A percentile compares a stretch with the other conserved stretches of the same genome.
phyloP scores from a whole-genome alignment of 2,888 invertebrate genomes.

The Tridacna gigas region DNA sequence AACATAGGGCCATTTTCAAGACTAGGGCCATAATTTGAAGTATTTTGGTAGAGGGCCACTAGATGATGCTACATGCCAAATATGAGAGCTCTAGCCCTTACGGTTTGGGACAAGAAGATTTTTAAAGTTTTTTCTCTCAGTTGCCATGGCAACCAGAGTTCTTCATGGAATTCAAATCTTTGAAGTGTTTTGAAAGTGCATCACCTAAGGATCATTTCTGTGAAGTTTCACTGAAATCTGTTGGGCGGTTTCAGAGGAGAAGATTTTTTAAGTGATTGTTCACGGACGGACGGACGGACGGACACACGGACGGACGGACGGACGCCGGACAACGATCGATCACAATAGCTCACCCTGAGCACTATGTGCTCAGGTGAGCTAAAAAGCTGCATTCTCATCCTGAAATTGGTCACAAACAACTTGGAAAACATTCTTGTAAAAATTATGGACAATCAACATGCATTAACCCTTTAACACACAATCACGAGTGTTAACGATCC shows the following conservation, averaged over 20 bases:
- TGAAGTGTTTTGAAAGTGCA: not conserved
- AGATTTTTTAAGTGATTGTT: no score
- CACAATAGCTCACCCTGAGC: not conserved
- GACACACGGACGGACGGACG: not conserved
- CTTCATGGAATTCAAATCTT: not conserved
- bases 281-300: not conserved
- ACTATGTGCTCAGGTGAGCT: not conserved
- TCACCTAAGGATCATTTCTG: not conserved
- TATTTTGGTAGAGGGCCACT: not conserved
- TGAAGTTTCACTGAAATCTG: not conserved
- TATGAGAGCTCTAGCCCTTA: not conserved
- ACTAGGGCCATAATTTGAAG: not conserved
- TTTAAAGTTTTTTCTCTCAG: not conserved
- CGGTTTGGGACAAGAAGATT: not conserved
- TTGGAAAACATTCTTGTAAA: no score
- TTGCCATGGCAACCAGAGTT: not conserved
- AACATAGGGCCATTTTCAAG: not conserved
- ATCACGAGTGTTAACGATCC: no score
- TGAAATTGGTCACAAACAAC: no score
- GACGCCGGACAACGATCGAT: not conserved
- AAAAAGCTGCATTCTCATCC: not conserved
- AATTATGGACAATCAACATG: no score
- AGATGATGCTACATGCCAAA: not conserved
- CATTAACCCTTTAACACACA: no score
- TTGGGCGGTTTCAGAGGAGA: not conserved